phyloP scores from a whole-genome alignment of 2,797 vertebrate species.

The Mus spretus region DNA sequence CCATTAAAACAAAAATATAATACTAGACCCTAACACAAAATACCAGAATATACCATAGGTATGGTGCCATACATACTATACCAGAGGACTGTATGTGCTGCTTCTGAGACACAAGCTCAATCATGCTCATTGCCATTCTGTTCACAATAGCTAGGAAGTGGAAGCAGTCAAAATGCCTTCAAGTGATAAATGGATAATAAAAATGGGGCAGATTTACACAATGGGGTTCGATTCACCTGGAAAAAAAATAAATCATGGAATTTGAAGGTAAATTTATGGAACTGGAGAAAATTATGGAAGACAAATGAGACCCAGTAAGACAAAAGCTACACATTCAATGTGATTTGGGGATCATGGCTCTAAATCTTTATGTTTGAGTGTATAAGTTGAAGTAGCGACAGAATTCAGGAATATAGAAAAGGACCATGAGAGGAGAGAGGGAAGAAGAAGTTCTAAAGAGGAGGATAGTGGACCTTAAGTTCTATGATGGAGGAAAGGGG shows the following conservation, averaged over 20 bases:
- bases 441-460: neutral
- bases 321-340: neutral
- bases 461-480: no score
- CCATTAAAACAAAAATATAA: neutral
- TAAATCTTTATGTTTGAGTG: neutral
- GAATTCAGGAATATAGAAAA: no score
- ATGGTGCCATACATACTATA: no score
- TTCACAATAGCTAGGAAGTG: neutral
- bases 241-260: neutral
- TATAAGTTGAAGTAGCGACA: neutral
- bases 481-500: neutral
- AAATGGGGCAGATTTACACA: neutral
- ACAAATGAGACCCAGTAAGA: neutral
- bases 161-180: no score
- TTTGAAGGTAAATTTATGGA: neutral
- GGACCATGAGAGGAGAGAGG: no score
- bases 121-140: neutral
- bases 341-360: neutral
- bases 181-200: no score
- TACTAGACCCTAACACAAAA: neutral
- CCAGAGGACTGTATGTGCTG: neutral
- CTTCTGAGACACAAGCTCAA: neutral
- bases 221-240: neutral
- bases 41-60: neutral
- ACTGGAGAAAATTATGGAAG: neutral